These are phyloP conservation scores for Brachionus rotundiformis DNA, from an alignment of 1,140 invertebrate species.

Conservation along the genomic window DNA sequence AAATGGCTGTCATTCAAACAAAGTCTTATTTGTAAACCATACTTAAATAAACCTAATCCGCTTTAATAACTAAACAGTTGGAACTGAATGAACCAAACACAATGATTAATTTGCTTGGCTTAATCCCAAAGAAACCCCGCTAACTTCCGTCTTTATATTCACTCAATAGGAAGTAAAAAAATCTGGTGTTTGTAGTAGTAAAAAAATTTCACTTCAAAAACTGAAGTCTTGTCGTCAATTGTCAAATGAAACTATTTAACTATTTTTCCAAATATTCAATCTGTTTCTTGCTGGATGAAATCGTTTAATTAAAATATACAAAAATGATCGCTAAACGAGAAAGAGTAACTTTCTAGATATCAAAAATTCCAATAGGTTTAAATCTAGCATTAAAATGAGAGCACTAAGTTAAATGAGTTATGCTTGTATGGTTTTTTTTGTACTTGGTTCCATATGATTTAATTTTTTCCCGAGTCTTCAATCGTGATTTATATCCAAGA, in stretches of 20 bases:
- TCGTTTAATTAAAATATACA: not conserved
- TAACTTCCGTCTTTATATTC: not conserved
- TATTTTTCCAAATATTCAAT: not conserved
- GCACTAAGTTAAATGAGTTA: constrained; percentile 37
- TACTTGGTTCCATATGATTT: constrained; percentile 20
- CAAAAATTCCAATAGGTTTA: not conserved
- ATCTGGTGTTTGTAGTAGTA: not conserved
- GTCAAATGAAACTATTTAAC: not conserved
- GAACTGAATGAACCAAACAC: not conserved
- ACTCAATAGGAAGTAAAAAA: not conserved
- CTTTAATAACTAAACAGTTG: not conserved
- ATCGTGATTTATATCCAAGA: constrained; percentile 26
- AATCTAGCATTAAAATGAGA: constrained; percentile 41
- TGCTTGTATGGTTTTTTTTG: not conserved
- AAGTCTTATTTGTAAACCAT: not conserved
- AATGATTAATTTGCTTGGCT: not conserved
- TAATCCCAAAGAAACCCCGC: not conserved
- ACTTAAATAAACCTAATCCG: not conserved
- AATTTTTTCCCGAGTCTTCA: not conserved
- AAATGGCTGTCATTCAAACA: not conserved
- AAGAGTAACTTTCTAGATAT: not conserved
- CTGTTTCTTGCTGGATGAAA: not conserved
- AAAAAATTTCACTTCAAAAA: too few species aligned
- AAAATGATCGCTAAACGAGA: not conserved
- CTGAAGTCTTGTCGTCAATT: too few species aligned